Conservation (phyloP, 2,888 invertebrate species). For the Temnothorax rugatulus region DNA sequence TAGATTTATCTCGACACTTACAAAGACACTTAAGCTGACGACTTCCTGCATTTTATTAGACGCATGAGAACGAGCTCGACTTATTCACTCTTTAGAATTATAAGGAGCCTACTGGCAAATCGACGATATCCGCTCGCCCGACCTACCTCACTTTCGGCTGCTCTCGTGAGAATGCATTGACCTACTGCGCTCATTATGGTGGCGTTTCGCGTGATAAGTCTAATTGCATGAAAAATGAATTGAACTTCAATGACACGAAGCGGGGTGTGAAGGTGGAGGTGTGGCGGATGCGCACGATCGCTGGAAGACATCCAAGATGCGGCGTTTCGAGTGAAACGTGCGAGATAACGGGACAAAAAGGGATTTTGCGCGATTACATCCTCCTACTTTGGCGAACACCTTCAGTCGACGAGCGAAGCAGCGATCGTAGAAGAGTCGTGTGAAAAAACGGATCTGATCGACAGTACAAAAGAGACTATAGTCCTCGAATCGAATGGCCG, state of each 20-base stretch:
- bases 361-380: conserved; percentile 9
- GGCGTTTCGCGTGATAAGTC: conserved; percentile 46
- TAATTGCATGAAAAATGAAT: conserved; percentile 76
- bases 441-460: conserved; percentile 70
- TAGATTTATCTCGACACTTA: conserved; percentile 32
- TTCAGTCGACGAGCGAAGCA: conserved; percentile 2
- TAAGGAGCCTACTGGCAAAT: conserved; percentile 7
- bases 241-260: conserved; percentile 64
- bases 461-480: conserved; percentile 70
- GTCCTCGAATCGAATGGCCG: conserved; percentile 69
- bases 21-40: background rate
- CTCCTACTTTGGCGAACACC: conserved; percentile 38
- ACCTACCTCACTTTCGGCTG: conserved; percentile 49
- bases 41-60: conserved; percentile 35
- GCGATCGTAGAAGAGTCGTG: conserved; percentile 10
- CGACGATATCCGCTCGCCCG: conserved; percentile 37
- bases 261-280: conserved; percentile 9
- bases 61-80: conserved; percentile 13
- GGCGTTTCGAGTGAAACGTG: conserved; percentile 33
- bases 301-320: conserved; percentile 69
- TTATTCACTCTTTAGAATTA: conserved; percentile 29
- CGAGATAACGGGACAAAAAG: conserved; percentile 34
- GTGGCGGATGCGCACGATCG: conserved; percentile 35
- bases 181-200: conserved; percentile 63
- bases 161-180: conserved; percentile 64